phyloP scores from a whole-genome alignment of 2,113 vertebrate genomes.

The Psophia crepitans region DNA sequence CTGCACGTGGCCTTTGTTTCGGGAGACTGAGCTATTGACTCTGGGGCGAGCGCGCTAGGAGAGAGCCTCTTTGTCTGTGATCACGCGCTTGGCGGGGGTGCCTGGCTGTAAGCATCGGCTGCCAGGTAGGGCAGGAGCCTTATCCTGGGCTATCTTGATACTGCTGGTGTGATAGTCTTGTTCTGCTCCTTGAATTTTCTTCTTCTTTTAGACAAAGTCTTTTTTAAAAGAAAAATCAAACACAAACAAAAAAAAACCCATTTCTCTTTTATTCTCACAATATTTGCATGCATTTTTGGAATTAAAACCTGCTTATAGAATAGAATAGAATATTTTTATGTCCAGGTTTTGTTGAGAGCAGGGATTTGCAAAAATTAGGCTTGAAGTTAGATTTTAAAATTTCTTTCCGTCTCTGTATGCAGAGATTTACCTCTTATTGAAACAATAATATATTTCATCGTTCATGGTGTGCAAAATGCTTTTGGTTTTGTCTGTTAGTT shows the following conservation, averaged over 20 bases:
- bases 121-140: not conserved
- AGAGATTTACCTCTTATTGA: not conserved
- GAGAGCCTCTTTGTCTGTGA: not conserved
- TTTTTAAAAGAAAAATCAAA: no score
- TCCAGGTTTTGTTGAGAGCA: not conserved
- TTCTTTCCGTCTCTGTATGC: not conserved
- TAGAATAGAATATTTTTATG: not conserved
- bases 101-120: not conserved
- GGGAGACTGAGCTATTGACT: not conserved
- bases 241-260: no score
- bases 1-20: not conserved
- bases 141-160: not conserved
- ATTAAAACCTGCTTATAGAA: no score
- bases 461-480: not conserved
- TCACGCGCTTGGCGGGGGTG: rapidly evolving
- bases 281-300: not conserved
- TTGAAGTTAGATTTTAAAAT: not conserved
- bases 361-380: not conserved
- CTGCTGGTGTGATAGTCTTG: not conserved
- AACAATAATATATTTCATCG: not conserved
- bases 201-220: not conserved
- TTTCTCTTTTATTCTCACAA: not conserved
- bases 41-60: rapidly evolving
- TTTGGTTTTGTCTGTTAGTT: not conserved
- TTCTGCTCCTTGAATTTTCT: not conserved